Evolutionary conservation across 2,113 vertebrate species (phyloP), one percentile per base, ranked within the genome.

Genomic region (Machaerirhynchus nigripectus): DNA sequence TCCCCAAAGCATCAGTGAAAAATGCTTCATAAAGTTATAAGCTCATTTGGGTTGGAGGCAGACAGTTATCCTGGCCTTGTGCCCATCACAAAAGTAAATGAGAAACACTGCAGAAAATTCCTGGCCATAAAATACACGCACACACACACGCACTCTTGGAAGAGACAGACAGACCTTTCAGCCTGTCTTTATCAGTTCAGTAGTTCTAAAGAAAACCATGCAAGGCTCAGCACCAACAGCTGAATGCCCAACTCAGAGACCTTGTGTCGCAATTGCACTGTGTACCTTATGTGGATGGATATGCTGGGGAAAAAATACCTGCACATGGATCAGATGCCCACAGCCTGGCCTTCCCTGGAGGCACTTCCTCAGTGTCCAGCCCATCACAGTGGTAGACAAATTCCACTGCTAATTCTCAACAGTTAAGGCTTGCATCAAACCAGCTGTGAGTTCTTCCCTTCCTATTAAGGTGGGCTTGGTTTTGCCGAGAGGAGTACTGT

Each of bases 61-160:
- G 94, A 95, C 90, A 97, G 95, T 88, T 52, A 95, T 94, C 76
- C 85, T 97, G 98, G 96, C 80, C 30, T 53, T n/a, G 12, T 7
- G 84, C 94, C 89, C 68, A 65, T 81, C 81, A 92, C 65, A 94
- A 80, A 97, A 91, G 86, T 69, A 93, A 96, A 94, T 79, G 90
- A 78, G 82, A 97, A 81, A 89, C 15, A 64, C 59, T 93, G 69
- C 63, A 93, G 83, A 89, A 81, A 95, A 93, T 77, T 83, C 44
- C 71, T 94, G 35, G 42, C 84, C 59, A 20, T 68, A 84, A 84
- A 88, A 84, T 42, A 39, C 18, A 52, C 47, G 37, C 26, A 67
- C 20, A 49, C 47, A 42, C 10, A 42, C 14, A 24, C 39, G 53
- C 57, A 28, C 26, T 61, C 61, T 67, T 74, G 87, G 67, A 94